These are phyloP conservation scores for Cololabis saira DNA, from an alignment of 2,113 vertebrate species.

Conservation along the genomic window DNA sequence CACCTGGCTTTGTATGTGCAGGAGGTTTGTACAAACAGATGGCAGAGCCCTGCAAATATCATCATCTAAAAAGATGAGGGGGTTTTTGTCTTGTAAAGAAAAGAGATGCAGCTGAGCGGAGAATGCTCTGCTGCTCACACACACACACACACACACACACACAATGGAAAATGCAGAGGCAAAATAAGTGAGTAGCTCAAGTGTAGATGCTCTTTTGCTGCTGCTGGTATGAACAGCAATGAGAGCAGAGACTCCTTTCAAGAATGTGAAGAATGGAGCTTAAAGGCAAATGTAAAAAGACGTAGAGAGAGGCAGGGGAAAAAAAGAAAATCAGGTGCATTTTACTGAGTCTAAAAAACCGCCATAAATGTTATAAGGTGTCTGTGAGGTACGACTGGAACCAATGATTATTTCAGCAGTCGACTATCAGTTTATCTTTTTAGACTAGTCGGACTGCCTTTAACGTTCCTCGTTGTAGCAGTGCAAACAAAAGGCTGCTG, in stretches of 20 bases:
- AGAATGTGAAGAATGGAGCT: slow-evolving; percentile 18
- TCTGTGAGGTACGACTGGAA: no score
- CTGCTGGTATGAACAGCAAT: slow-evolving; percentile 30
- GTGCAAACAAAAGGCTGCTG: no score
- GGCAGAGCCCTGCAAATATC: slow-evolving; percentile 35
- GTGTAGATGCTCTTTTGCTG: slow-evolving; percentile 59
- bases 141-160: slow-evolving; percentile 24
- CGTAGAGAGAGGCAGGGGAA: no score
- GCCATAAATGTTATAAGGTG: no score
- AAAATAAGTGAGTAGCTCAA: slow-evolving; percentile 45
- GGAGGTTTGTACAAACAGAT: slow-evolving; percentile 33
- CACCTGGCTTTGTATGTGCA: slow-evolving; percentile 28
- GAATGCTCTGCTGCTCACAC: slow-evolving; percentile 18
- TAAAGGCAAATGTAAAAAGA: slow-evolving; percentile 7
- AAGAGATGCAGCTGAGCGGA: slow-evolving; percentile 52
- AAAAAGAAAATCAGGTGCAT: no score
- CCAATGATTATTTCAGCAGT: no score
- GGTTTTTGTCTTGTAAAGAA: slow-evolving; percentile 34
- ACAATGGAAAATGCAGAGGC: slow-evolving; percentile 16
- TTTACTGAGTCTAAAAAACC: no score
- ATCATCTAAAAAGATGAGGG: slow-evolving; percentile 54
- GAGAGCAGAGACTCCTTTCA: slow-evolving; percentile 32
- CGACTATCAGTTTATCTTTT: no score
- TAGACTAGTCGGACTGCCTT: no score
- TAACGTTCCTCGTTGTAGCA: no score